These are phyloP conservation scores for Bombus turneri DNA, from an alignment of 1,140 invertebrate species.

Conservation along the genomic window DNA sequence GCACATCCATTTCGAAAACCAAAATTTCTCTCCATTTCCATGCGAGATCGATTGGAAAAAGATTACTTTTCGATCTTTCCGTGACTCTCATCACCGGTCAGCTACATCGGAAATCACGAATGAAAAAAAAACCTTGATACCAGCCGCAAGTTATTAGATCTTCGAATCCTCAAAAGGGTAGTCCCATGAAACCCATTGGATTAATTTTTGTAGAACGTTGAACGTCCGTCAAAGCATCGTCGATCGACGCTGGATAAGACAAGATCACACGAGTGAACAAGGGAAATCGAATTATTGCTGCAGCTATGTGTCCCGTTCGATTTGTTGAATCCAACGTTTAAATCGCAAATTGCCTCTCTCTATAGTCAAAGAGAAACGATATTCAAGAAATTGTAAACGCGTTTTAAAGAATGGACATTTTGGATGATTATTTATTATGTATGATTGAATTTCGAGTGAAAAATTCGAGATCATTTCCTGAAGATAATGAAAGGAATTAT, in stretches of 20 bases:
- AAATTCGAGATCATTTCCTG: too few species aligned
- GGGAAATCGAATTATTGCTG: constrained; percentile 28
- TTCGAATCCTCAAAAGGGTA: neutral
- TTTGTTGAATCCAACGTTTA: neutral
- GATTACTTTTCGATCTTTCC: neutral
- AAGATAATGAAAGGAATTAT: neutral
- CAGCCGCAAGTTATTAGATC: neutral
- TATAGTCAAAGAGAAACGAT: too few species aligned
- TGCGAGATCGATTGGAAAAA: neutral
- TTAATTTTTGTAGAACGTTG: constrained; percentile 10
- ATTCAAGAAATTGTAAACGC: neutral
- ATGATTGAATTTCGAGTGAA: neutral
- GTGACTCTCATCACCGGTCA: neutral
- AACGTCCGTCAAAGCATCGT: constrained; percentile 21
- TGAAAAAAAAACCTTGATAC: neutral
- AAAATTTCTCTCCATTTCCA: neutral
- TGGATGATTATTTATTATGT: neutral
- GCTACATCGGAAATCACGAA: neutral
- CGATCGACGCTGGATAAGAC: neutral
- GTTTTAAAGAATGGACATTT: neutral
- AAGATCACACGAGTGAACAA: constrained; percentile 4
- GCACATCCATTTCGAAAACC: neutral
- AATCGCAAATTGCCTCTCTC: neutral
- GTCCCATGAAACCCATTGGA: neutral
- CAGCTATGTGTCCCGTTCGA: neutral